Base-by-base conservation (phyloP, 2,797 vertebrate species). In the Cyprinodon diabolis region DNA sequence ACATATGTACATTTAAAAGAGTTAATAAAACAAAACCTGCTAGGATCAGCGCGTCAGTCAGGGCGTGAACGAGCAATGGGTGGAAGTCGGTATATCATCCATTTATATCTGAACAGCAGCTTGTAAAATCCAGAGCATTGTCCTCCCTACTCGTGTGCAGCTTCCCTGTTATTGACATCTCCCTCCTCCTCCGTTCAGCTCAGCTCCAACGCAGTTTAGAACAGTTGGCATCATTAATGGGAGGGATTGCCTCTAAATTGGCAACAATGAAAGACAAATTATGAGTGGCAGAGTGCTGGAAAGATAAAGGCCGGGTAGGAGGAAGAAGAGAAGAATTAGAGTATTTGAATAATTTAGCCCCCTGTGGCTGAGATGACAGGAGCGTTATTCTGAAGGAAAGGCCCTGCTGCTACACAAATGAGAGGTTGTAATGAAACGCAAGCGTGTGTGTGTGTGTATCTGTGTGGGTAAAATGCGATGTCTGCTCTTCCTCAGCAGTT, bases 301-400 rank as follows among this genome's bases (percentile, higher is more conserved):
- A 76, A 86, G 75, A 80, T 79, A 80, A 85, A 79, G 86, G 74
- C 74, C 6, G 92, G 95, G 95, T 81, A 94, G 93, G 90, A 90
- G 94, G 95, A 95, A 93, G 94, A 95, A 93, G 96, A 95, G 95
- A 96, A 95, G 95, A 97, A 97, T 98, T 97, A 96, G 96, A 96
- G 96, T 97, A 97, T 98, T 96, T 98, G 96, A 98, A 98, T 98
- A 98, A 98, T 98, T 98, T 97, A 97, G 96, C 96, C 96, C 96
- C 96, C 97, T 84, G 94, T 95, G 90, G 96, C 94, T 96, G 94
- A 94, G 87, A 94, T 98, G 97, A 98, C 97, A 98, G 96, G 96
- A 96, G 95, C 95, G 97, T 97, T 98, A 97, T 96, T 98, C 97
- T 97, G 95, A 89, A 87, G 80, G 94, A 95, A 30, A 96, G 94